phyloP scores from a whole-genome alignment of 1,140 invertebrate genomes.

The Plodia interpunctella region DNA sequence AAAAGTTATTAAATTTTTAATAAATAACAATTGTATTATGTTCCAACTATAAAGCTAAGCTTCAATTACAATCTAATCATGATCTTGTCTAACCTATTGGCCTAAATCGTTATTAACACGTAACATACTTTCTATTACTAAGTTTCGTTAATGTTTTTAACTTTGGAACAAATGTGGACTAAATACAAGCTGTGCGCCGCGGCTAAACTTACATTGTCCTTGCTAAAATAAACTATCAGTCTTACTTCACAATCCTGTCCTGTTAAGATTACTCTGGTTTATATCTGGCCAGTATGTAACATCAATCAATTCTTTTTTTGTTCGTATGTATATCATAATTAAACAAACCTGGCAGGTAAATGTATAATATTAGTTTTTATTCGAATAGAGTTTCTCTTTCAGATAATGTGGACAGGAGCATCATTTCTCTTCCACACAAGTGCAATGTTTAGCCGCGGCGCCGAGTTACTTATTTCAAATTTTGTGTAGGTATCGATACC shows the following conservation, averaged over 20 bases:
- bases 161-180: background rate
- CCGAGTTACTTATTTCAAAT: background rate
- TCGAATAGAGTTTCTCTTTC: no score
- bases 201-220: background rate
- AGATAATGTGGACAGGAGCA: background rate
- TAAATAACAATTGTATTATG: no score
- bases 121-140: background rate
- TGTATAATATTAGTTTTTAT: no score
- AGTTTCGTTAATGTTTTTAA: background rate
- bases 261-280: background rate
- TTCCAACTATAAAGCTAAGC: no score
- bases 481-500: no score
- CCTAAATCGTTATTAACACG: no score
- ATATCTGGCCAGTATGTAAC: background rate
- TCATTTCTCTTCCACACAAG: background rate
- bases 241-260: background rate
- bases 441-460: background rate
- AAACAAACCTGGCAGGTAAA: no score
- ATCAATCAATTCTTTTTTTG: background rate
- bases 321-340: no score
- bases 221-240: background rate
- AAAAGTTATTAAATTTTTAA: no score
- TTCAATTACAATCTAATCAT: no score
- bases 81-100: no score
- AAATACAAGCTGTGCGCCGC: background rate